Evolutionary conservation across 1,140 invertebrate species (phyloP).

Genomic region (Pogonomyrmex californicus): DNA sequence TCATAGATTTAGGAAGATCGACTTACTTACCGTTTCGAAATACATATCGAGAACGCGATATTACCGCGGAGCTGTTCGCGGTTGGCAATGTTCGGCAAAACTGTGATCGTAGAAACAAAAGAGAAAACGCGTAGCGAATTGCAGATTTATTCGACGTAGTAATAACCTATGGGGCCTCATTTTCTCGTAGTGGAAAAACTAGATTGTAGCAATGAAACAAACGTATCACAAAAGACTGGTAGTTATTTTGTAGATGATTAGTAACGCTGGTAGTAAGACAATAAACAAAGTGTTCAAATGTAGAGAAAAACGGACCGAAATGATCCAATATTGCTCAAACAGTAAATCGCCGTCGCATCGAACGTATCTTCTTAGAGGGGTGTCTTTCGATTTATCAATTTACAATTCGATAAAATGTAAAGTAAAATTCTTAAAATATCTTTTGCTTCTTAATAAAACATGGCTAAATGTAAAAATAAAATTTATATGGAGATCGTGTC

Average conservation of each 20-base stretch:
- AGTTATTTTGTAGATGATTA: slow-evolving; percentile 81
- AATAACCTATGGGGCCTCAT: slow-evolving; percentile 83
- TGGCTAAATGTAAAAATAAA: slow-evolving; percentile 1
- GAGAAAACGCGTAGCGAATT: slow-evolving; percentile 68
- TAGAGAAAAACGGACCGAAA: slow-evolving; percentile 52
- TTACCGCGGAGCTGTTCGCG: slow-evolving; percentile 80
- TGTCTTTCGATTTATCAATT: slow-evolving; percentile 30
- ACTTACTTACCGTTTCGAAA: slow-evolving; percentile 65
- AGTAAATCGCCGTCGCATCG: slow-evolving; percentile 44
- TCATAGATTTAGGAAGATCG: slow-evolving; percentile 77
- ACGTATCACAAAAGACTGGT: slow-evolving; percentile 84
- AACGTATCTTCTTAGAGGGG: slow-evolving; percentile 30
- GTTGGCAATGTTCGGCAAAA: slow-evolving; percentile 83
- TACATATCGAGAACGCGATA: slow-evolving; percentile 72
- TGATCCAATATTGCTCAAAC: slow-evolving; percentile 58
- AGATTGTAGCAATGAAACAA: slow-evolving; percentile 68
- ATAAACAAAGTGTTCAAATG: slow-evolving; percentile 82
- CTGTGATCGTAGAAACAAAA: slow-evolving; percentile 84
- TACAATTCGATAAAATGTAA: not conserved
- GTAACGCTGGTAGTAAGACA: slow-evolving; percentile 77
- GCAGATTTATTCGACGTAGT: slow-evolving; percentile 69
- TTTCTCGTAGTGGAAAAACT: slow-evolving; percentile 78
- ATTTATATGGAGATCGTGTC: not conserved
- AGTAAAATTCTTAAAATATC: not conserved
- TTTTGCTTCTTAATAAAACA: not conserved